A percentile compares a stretch with the other conserved stretches of the same genome.
These are phyloP conservation scores for Hippocampus mohnikei DNA, from an alignment of 2,113 vertebrate species.

Conservation along the genomic window DNA sequence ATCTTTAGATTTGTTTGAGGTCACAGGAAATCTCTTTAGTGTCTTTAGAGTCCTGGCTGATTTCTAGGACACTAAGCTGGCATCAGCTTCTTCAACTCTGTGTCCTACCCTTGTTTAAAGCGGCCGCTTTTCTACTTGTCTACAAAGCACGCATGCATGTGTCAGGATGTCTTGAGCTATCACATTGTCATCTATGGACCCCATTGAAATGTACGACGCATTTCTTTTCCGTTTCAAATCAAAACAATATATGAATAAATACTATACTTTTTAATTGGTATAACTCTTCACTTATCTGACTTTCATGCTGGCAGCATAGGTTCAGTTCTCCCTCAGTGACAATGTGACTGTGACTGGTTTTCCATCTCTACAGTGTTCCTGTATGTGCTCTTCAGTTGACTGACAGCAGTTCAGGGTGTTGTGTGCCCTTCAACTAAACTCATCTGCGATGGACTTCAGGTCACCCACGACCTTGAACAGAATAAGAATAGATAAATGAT, in stretches of 20 bases:
- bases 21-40: slow-evolving; percentile 58
- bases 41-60: slow-evolving; percentile 44
- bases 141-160: background rate
- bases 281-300: no score
- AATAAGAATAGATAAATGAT: no score
- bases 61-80: slow-evolving; percentile 48
- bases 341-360: no score
- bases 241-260: background rate
- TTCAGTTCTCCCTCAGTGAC: no score
- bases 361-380: no score
- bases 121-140: background rate
- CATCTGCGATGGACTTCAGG: no score
- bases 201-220: background rate
- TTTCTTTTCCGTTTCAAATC: background rate
- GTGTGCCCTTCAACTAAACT: no score
- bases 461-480: no score
- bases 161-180: background rate
- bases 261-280: no score
- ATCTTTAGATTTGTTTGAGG: slow-evolving; percentile 36
- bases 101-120: background rate
- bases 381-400: no score
- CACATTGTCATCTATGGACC: background rate
- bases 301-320: no score
- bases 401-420: no score
- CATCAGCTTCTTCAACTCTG: slow-evolving; percentile 14